Evolutionary conservation across 2,888 invertebrate species (phyloP).

Genomic region (Sarcophaga rosellei): DNA sequence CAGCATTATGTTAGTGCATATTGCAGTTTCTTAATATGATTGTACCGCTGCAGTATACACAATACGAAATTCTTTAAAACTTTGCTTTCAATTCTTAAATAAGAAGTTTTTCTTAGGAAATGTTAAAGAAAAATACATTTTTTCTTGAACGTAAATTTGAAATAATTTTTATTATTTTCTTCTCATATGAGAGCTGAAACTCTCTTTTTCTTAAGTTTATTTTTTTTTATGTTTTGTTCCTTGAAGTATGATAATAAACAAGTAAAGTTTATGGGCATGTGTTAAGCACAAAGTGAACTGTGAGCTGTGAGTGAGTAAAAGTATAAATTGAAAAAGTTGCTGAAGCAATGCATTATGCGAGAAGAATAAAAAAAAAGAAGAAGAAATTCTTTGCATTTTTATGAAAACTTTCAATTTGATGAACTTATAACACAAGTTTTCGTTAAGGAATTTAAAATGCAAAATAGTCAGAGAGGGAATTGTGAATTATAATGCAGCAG

Average conservation of each 20-base stretch:
- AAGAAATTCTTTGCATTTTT: not conserved
- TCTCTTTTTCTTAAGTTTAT: slow-evolving; percentile 18
- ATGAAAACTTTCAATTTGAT: slow-evolving; percentile 34
- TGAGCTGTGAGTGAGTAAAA: slow-evolving; percentile 20
- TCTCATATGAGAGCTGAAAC: slow-evolving; percentile 61
- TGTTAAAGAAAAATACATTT: slow-evolving; percentile 12
- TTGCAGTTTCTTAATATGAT: no score
- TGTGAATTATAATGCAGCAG: no score
- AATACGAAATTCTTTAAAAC: not conserved
- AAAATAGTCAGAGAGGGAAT: not conserved
- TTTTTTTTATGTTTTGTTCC: slow-evolving; percentile 11
- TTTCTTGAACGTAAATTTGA: not conserved
- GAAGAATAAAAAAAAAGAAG: not conserved
- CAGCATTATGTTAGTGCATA: no score
- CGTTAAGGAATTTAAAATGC: slow-evolving; percentile 15
- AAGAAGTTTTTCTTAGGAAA: slow-evolving; percentile 35
- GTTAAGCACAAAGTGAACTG: slow-evolving; percentile 11
- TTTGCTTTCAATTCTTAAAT: slow-evolving; percentile 43
- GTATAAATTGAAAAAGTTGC: slow-evolving; percentile 64
- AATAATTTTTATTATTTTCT: slow-evolving; percentile 19
- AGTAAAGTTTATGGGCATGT: slow-evolving; percentile 50
- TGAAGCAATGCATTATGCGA: slow-evolving; percentile 3
- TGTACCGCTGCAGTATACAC: no score
- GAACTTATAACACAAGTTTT: slow-evolving; percentile 26
- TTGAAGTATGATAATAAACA: slow-evolving; percentile 54